Evolutionary conservation across 1,140 invertebrate genomes (phyloP), one percentile per base, ranked within the genome.

Genomic region (Lysiphlebus fabarum): DNA sequence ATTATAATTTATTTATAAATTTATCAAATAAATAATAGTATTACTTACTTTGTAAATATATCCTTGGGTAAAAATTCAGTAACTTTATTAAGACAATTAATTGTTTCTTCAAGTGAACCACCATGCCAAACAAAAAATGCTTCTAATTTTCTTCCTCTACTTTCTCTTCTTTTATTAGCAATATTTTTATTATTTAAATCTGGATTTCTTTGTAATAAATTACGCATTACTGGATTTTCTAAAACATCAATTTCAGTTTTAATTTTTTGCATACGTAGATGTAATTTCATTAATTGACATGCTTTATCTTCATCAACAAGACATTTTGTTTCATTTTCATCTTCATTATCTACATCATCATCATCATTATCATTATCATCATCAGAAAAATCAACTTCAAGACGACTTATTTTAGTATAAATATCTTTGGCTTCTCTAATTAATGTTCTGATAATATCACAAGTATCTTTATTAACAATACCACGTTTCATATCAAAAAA

Each of bases 161-260:
- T 73, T 43, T 66, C 56, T 62, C 59, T 59, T 40, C 57, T 54
- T 62, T 62, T 71, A 50, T 58, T 53, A 62, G 69, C 64, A 8
- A 60, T 55, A 50, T 67, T 62, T 37, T 62, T 68, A 58, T 61
- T 71, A 8, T 65, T 66, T 17, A 73, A 64, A 60, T 45, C 65
- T 51, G 70, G 63, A 67, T 75, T 74, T 65, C 71, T 65, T 0
- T 60, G 51, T 34, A 78, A 74, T 45, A 84, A 77, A 6, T 79
- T 74, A 44, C 85, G 74, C 71, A 85, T 80, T 4, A 78, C 74
- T 4, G 83, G 81, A 72, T 86, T 86, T 66, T 86, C 84, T 0
- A 85, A 64, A 7, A 86, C 74, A 56, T 85, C 83, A 62, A 86
- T 79, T 62, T 86, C 84, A n/a, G 75, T 79, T 59, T 82, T 82